Percentiles rank a stretch among this genome's conserved stretches.
These are phyloP conservation scores for Heliconius eleuchia DNA, from an alignment of 1,140 invertebrate genomes.

Conservation along the genomic window DNA sequence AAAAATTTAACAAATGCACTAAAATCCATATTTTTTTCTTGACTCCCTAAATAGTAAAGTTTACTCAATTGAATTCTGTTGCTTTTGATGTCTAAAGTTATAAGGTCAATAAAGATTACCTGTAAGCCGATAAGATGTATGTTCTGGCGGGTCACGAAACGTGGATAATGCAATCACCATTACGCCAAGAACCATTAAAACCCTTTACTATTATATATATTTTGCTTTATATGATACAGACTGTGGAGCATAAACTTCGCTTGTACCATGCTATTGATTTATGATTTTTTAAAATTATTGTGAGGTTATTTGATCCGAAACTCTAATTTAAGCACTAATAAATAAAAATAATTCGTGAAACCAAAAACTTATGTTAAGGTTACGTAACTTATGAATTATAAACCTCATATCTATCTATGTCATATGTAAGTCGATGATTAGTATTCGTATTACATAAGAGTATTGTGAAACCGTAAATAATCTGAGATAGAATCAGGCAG, in stretches of 20 bases:
- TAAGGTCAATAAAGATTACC: constrained; percentile 38
- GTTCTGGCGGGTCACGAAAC: constrained; percentile 38
- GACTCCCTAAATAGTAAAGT: constrained; percentile 10
- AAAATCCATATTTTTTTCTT: not conserved
- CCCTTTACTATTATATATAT: constrained; percentile 50
- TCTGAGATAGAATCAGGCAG: constrained; percentile 67
- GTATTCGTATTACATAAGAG: constrained; percentile 32
- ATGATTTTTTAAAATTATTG: not conserved
- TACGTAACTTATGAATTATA: not conserved
- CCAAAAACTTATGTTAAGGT: too few species aligned
- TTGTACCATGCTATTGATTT: not conserved
- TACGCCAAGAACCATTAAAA: constrained; percentile 53
- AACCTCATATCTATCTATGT: not conserved
- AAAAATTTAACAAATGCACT: not conserved
- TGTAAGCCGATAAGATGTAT: constrained; percentile 33
- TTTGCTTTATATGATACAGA: constrained; percentile 49
- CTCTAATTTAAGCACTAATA: not conserved
- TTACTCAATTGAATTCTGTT: constrained; percentile 27
- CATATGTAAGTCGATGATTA: constrained; percentile 34
- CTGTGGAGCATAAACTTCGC: constrained; percentile 35
- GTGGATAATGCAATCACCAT: constrained; percentile 46
- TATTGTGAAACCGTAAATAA: constrained; percentile 73
- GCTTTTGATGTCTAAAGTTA: constrained; percentile 26
- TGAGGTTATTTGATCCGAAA: not conserved
- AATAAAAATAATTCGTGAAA: too few species aligned